A percentile compares a stretch with the other conserved stretches of the same genome.
Conservation (phyloP, 2,113 vertebrate genomes). For the Acrocephalus arundinaceus region DNA sequence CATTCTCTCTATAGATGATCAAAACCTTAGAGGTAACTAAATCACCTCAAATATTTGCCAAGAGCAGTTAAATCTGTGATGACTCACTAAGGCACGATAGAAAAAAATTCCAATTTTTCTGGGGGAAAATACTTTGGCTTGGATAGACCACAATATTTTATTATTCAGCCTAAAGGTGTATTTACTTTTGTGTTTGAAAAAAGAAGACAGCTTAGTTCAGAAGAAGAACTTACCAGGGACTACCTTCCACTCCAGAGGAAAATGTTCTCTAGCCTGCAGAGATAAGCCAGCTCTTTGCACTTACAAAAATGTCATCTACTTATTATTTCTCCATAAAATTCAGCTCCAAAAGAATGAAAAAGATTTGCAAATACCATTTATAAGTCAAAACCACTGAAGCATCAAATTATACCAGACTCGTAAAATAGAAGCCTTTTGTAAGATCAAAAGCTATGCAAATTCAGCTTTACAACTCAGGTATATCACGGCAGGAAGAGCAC, state of each 20-base stretch:
- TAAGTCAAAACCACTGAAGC: constrained; percentile 41
- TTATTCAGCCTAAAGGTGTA: not conserved
- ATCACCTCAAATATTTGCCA: not conserved
- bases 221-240: not conserved
- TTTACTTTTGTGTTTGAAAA: not conserved
- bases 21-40: not conserved
- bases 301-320: not conserved
- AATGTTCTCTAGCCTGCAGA: not conserved
- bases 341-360: not conserved
- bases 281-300: not conserved
- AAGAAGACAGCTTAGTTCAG: not conserved
- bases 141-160: not conserved
- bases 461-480: not conserved
- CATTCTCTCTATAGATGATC: not conserved
- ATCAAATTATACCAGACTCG: not conserved
- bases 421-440: not conserved
- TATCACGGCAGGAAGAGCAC: not conserved
- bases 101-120: not conserved
- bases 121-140: not conserved
- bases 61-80: not conserved
- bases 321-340: constrained; percentile 26
- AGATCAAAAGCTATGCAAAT: constrained; percentile 43
- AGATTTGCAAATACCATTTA: constrained; percentile 2
- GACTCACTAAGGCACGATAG: not conserved
- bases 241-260: not conserved